Base-by-base conservation (phyloP, 2,797 vertebrate genomes). In the Thripadectes ignobilis region DNA sequence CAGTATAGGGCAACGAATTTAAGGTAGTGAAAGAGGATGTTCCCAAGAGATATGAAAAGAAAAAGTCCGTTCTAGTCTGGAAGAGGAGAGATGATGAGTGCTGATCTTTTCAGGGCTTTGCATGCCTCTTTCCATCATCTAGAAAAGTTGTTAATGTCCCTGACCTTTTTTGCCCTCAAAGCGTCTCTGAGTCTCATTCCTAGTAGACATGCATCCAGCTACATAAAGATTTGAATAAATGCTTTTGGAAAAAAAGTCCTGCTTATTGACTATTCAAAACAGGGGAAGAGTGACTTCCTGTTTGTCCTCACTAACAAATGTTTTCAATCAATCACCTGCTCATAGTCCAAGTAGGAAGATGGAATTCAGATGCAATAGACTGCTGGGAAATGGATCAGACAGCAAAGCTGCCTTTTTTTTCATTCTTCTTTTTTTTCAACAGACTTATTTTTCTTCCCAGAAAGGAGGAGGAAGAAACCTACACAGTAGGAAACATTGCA, bases 241-340 rank as follows among this genome's bases (percentile, higher is more conserved):
- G 6, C n/a, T 22, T 88, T 46, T 65, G 38, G 52, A 63, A 67
- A 62, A 62, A 77, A 73, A 73, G 6, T 83, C 36, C 48, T 68
- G 12, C 45, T 92, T 77, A 36, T 89, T 93, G 73, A 71, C 19
- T 86, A 19, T 69, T 91, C 75, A 58, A 88, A 92, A 61, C 4
- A 0, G 17, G 32, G 68, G 15, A 94, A 72, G 62, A 39, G 17
- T 59, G 14, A 63, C 51, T 85, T 94, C 32, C 38, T 30, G 61
- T 91, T 96, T 22, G 4, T 39, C 85, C 67, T 76, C 52, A 68
- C 89, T 88, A 95, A 46, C 63, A 77, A 91, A 90, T 76, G 62
- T 93, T 98, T 96, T 95, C 92, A 93, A 12, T 96, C 95, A 89
- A 93, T 95, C 92, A 80, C 21, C n/a, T 14, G 6, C 89, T 94